phyloP scores from a whole-genome alignment of 2,113 vertebrate genomes.

The Tyrannus savana region DNA sequence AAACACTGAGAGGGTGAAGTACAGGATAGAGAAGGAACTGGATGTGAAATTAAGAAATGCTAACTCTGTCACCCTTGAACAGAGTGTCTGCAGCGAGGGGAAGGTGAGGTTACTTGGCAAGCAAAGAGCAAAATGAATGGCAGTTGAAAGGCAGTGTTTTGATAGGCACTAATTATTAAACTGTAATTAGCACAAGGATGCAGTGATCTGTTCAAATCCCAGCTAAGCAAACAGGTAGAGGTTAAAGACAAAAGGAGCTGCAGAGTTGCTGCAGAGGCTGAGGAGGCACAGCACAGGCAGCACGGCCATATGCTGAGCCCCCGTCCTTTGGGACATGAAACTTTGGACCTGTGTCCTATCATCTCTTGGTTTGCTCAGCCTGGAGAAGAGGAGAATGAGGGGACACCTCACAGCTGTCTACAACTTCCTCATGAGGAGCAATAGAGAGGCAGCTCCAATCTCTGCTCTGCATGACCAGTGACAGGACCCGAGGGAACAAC shows the following conservation, averaged over 20 bases:
- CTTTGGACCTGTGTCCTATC: background rate
- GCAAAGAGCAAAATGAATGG: constrained; percentile 15
- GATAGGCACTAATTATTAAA: constrained; percentile 67
- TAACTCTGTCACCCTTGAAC: constrained; percentile 11
- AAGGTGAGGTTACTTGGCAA: constrained; percentile 56
- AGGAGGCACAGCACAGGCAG: background rate
- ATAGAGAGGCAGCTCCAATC: background rate
- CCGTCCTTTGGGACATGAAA: background rate
- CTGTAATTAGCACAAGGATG: constrained; percentile 54
- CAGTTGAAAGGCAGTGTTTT: constrained; percentile 55
- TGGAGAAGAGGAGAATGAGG: background rate
- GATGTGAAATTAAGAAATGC: constrained; percentile 42
- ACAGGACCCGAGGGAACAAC: background rate
- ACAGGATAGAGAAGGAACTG: background rate
- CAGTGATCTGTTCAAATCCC: constrained; percentile 17
- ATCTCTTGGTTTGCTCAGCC: background rate
- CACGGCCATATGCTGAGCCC: accelerated
- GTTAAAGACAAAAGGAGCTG: constrained; percentile 8
- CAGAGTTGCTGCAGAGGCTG: background rate
- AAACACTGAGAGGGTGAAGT: background rate
- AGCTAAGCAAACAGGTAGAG: constrained; percentile 50
- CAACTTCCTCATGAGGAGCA: background rate
- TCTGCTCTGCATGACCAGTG: background rate
- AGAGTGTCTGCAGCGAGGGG: background rate
- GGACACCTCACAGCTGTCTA: background rate